phyloP scores from a whole-genome alignment of 2,113 vertebrate genomes.

The Anoura caudifer region DNA sequence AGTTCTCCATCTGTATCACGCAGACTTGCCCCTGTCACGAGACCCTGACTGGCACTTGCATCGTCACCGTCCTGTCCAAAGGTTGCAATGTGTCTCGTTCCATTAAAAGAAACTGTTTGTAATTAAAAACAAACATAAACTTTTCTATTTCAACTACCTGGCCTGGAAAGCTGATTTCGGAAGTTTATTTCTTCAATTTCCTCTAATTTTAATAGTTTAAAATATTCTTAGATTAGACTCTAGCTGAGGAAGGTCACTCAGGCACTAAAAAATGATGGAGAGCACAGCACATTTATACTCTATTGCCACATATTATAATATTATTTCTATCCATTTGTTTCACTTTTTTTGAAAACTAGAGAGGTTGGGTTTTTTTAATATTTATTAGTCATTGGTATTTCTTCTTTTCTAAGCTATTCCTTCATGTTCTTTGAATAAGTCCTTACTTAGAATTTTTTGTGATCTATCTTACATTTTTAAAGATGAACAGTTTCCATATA shows the following conservation, averaged over 20 bases:
- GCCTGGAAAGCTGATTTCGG: not conserved
- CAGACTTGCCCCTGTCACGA: not conserved
- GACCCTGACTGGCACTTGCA: not conserved
- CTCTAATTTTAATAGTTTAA: not conserved
- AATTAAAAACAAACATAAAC: not conserved
- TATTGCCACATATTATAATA: not conserved
- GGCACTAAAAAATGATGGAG: not conserved
- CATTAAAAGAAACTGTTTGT: not conserved
- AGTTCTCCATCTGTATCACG: not conserved
- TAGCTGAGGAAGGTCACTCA: not conserved
- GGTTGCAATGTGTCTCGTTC: not conserved
- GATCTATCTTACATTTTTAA: not conserved
- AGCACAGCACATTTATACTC: not conserved
- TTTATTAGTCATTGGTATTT: not conserved
- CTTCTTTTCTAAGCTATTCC: not conserved
- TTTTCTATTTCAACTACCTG: not conserved
- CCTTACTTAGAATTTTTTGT: not conserved
- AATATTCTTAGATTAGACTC: not conserved
- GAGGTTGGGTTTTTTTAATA: not conserved
- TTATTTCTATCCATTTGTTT: not conserved
- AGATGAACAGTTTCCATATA: not conserved
- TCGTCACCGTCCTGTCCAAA: not conserved
- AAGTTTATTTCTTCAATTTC: not conserved
- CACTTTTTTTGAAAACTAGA: slow-evolving; percentile 18
- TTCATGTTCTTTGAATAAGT: not conserved